These are phyloP conservation scores for Phanerotoma sp. DNA, from an alignment of 2,888 invertebrate genomes.

Conservation along the genomic window DNA sequence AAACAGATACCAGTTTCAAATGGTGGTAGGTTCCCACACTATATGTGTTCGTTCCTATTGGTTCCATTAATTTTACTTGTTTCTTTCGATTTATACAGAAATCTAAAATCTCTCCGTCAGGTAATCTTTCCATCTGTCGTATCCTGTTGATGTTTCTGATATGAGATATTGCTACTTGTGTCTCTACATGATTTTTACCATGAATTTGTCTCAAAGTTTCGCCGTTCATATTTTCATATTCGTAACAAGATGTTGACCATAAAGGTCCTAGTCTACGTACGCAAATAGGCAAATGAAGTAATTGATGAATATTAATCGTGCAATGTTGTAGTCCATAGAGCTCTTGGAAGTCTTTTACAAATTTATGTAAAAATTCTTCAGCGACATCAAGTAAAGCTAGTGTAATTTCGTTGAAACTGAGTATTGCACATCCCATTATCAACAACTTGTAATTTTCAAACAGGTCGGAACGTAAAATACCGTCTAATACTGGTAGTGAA, in stretches of 20 bases:
- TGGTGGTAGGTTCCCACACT: neutral
- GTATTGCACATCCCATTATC: conserved; percentile 9
- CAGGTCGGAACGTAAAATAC: conserved; percentile 21
- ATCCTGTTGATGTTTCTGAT: too few relatives aligned
- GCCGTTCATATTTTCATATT: too few relatives aligned
- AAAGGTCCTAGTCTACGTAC: conserved; percentile 7
- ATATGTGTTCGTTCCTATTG: neutral
- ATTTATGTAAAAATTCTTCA: conserved; percentile 21
- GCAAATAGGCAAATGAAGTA: conserved; percentile 24
- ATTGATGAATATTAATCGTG: conserved; percentile 26
- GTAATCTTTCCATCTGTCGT: too few relatives aligned
- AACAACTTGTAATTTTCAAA: conserved; percentile 17
- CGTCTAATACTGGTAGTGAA: conserved; percentile 20
- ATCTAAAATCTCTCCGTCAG: too few relatives aligned
- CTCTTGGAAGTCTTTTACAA: conserved; percentile 25
- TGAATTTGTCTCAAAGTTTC: neutral
- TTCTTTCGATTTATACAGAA: neutral
- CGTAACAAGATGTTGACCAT: neutral
- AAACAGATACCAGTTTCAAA: neutral
- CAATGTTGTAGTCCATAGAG: conserved; percentile 23
- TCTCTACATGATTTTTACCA: neutral
- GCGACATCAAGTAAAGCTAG: conserved; percentile 3
- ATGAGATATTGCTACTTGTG: neutral
- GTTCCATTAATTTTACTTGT: neutral
- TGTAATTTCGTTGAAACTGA: conserved; percentile 15